A percentile compares a stretch with the other conserved stretches of the same genome.
Conservation (phyloP, 2,888 invertebrate species). For the Microchrysa polita region DNA sequence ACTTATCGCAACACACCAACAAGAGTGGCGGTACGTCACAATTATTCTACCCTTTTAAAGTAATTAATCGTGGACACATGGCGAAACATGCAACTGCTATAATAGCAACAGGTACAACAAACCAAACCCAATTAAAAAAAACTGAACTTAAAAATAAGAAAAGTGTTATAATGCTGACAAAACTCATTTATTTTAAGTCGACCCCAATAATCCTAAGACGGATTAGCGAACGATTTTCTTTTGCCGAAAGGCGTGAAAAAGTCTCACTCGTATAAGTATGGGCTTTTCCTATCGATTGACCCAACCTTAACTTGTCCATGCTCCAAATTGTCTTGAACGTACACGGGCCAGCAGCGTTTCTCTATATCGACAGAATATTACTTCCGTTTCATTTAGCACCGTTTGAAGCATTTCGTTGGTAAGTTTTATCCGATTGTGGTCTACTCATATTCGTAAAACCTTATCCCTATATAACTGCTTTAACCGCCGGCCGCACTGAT, state of each 20-base stretch:
- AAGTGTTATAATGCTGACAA: conserved; percentile 22
- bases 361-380: conserved; percentile 51
- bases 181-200: conserved; percentile 11
- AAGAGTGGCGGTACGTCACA: not conserved
- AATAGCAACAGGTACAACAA: conserved; percentile 1
- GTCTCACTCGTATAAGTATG: no score
- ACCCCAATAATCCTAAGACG: no score
- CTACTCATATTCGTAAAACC: not conserved
- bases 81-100: no score
- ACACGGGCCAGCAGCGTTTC: not conserved
- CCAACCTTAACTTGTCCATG: no score
- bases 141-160: not conserved
- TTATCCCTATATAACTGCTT: not conserved
- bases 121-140: not conserved
- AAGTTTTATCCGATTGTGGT: conserved; percentile 46
- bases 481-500: not conserved
- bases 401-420: conserved; percentile 38
- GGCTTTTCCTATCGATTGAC: no score
- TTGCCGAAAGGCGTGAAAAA: no score
- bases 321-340: not conserved
- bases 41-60: not conserved
- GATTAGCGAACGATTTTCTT: no score
- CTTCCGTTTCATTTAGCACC: conserved; percentile 55
- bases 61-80: conserved; percentile 7
- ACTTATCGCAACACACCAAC: conserved; percentile 14